These are phyloP conservation scores for Solea senegalensis DNA, from an alignment of 2,113 vertebrate genomes.

Conservation along the genomic window DNA sequence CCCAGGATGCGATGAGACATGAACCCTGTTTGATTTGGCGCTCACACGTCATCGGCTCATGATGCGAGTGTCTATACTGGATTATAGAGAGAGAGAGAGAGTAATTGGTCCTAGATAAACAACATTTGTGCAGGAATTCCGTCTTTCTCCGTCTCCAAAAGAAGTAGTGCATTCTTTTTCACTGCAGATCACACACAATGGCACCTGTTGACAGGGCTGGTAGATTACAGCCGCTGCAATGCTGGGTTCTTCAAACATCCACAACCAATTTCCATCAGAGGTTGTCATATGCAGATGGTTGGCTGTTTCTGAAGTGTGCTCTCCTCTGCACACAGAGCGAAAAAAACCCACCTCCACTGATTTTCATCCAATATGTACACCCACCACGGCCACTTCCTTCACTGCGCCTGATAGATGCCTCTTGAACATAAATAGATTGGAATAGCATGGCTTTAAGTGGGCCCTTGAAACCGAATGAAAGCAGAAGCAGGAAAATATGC, in stretches of 20 bases:
- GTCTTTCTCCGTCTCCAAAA: constrained; percentile 27
- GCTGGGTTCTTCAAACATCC: constrained; percentile 15
- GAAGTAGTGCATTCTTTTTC: constrained; percentile 45
- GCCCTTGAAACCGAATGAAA: constrained; percentile 63
- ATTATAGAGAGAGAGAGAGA: constrained; percentile 48
- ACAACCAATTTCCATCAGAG: constrained; percentile 19
- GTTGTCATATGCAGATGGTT: constrained; percentile 26
- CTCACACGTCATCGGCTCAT: constrained; percentile 23
- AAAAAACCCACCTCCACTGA: constrained; percentile 49
- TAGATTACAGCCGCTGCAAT: constrained; percentile 11
- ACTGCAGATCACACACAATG: constrained; percentile 16
- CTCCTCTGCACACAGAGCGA: constrained; percentile 32
- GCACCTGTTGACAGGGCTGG: constrained; percentile 48
- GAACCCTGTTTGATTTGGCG: constrained; percentile 63
- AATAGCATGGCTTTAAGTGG: constrained; percentile 54
- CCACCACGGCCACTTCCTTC: constrained; percentile 54
- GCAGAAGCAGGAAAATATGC: constrained; percentile 46
- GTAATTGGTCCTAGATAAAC: constrained; percentile 66
- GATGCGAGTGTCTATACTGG: constrained; percentile 40
- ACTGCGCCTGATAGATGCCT: constrained; percentile 62
- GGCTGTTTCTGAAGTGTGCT: constrained; percentile 50
- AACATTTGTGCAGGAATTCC: constrained; percentile 56
- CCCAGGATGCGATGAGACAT: constrained; percentile 42
- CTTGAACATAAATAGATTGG: constrained; percentile 76
- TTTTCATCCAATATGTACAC: constrained; percentile 55